Evolutionary conservation across 1,140 invertebrate genomes (phyloP).

Genomic region (Ceratina calcarata): DNA sequence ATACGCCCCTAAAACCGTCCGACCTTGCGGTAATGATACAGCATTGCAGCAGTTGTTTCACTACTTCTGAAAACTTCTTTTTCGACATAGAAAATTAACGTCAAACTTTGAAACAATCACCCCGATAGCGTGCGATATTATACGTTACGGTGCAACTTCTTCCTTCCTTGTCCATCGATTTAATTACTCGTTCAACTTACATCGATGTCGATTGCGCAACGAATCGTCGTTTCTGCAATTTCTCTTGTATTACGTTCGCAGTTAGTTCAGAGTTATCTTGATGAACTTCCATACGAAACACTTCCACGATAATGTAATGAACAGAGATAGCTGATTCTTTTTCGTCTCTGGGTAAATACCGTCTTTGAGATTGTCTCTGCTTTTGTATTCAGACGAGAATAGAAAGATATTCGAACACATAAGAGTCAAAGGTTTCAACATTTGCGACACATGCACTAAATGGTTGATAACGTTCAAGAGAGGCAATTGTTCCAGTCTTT

Average conservation of each 20-base stretch:
- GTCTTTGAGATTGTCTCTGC: too few relatives aligned
- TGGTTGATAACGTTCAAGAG: too few relatives aligned
- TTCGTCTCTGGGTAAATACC: too few relatives aligned
- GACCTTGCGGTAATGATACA: slow-evolving; percentile 49
- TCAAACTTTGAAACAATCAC: slow-evolving; percentile 5
- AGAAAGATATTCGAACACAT: too few relatives aligned
- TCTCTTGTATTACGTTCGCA: not conserved
- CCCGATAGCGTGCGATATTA: not conserved
- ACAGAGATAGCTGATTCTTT: not conserved
- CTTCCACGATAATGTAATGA: not conserved
- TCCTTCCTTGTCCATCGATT: slow-evolving; percentile 8
- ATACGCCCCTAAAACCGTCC: not conserved
- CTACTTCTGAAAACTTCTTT: slow-evolving; percentile 6
- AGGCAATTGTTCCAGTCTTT: not conserved
- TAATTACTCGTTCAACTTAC: not conserved
- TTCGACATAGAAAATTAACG: slow-evolving; percentile 1
- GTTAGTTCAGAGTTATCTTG: too few relatives aligned
- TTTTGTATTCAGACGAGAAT: too few relatives aligned
- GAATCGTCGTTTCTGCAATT: not conserved
- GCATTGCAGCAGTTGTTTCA: slow-evolving; percentile 40
- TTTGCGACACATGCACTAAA: too few relatives aligned
- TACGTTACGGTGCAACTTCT: slow-evolving; percentile 12
- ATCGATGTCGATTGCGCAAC: not conserved
- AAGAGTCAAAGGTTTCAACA: too few relatives aligned
- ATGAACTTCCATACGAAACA: too few relatives aligned